Base-by-base conservation (phyloP, 2,113 vertebrate genomes). In the Tenrec ecaudatus region DNA sequence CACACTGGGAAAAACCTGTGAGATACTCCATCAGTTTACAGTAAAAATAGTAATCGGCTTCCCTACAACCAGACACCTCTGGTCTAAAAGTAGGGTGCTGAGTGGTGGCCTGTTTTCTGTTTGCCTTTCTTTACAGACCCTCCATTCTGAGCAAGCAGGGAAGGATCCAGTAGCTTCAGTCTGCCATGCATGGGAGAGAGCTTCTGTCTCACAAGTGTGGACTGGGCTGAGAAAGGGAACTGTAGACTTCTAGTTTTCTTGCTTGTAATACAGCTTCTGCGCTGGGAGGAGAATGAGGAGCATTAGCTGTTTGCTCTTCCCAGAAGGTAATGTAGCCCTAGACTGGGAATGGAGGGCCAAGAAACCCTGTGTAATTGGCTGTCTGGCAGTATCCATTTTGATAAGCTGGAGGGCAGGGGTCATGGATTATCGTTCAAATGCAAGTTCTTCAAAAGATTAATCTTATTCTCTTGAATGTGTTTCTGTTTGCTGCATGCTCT, bases 391-490 rank as follows among this genome's bases (percentile, higher is more conserved):
- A 29, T 43, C 38, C 25, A 77, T 43, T 27, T 77, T 11, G 43
- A 38, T 77, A 27, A 47, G 76, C 0, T 31, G 78, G 22, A 2
- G 86, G 53, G 10, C 33, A 16, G 3, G 20, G 47, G 80, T 19
- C 3, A 53, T 19, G 40, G 16, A 23, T 86, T 17, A 40, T 20
- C 57, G 90, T 64, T 86, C 57, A 83, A 62, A 82, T 17, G n/a
- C 91, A 12, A 53, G 4, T 66, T 90, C 22, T 87, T 69, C 78
- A 6, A 15, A 81, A 86, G 43, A 66, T 16, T 82, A 57, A 86
- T 23, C 75, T 53, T n/a, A 79, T 75, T 93, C 85, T 64, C 90
- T 62, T 89, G 60, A 79, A 68, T 87, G n/a, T 83, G 68, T 68
- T n/a, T 31, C 15, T 82, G 62, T 94, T 92, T 86, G 76, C 47